Evolutionary conservation across 2,888 invertebrate genomes (phyloP).

Genomic region (Venusia cambrica): DNA sequence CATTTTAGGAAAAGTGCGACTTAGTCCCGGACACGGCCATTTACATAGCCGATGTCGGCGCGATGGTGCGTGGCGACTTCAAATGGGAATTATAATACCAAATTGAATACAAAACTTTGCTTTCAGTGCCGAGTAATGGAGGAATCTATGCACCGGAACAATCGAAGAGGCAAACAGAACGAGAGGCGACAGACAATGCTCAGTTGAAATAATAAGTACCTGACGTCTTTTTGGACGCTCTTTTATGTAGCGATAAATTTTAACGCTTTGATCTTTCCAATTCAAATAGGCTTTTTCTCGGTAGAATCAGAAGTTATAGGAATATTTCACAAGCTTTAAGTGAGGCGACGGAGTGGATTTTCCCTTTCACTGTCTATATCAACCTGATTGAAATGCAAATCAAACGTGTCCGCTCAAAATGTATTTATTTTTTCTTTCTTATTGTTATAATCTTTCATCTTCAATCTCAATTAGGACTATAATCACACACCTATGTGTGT

Average conservation of each 20-base stretch:
- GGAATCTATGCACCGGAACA: constrained; percentile 81
- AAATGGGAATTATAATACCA: constrained; percentile 82
- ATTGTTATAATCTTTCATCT: constrained; percentile 59
- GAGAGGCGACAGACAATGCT: constrained; percentile 73
- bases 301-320: constrained; percentile 77
- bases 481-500: constrained; percentile 33
- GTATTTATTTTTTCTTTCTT: constrained; percentile 69
- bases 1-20: constrained; percentile 67
- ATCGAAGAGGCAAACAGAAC: constrained; percentile 80
- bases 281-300: constrained; percentile 78
- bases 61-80: constrained; percentile 81
- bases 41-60: constrained; percentile 80
- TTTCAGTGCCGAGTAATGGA: constrained; percentile 81
- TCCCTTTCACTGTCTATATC: constrained; percentile 75
- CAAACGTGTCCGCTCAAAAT: constrained; percentile 71
- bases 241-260: constrained; percentile 75
- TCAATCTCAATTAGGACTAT: constrained; percentile 51
- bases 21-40: constrained; percentile 76
- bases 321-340: constrained; percentile 79
- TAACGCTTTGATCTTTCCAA: constrained; percentile 79
- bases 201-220: constrained; percentile 78
- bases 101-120: constrained; percentile 83
- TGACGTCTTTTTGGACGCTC: constrained; percentile 73
- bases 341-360: constrained; percentile 76
- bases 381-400: constrained; percentile 79